A percentile compares a stretch with the other conserved stretches of the same genome.
Evolutionary conservation across 2,888 invertebrate genomes (phyloP).

Genomic region (Lasius fuliginosus): DNA sequence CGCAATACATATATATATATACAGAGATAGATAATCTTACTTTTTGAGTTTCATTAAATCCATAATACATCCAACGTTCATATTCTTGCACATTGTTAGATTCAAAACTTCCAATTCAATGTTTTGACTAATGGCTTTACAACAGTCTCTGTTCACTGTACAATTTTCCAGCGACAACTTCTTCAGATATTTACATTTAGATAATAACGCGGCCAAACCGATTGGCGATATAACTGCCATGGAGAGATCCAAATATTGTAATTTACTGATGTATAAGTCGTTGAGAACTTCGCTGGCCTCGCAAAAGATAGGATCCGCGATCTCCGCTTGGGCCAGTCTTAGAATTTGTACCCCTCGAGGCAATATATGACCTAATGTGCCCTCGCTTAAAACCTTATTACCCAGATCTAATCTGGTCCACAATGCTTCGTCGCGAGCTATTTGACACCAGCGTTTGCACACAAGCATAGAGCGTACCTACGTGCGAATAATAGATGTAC

Average conservation of each 20-base stretch:
- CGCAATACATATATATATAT: not conserved
- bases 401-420: slow-evolving; percentile 95
- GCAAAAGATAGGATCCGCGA: slow-evolving; percentile 88
- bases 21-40: slow-evolving; percentile 85
- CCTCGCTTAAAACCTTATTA: slow-evolving; percentile 89
- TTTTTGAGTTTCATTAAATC: slow-evolving; percentile 87
- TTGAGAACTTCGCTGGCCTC: slow-evolving; percentile 79
- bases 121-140: slow-evolving; percentile 90
- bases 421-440: slow-evolving; percentile 94
- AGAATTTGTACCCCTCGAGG: slow-evolving; percentile 92
- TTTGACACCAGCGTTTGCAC: slow-evolving; percentile 91
- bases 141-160: slow-evolving; percentile 89
- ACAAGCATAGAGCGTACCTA: slow-evolving; percentile 87
- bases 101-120: slow-evolving; percentile 92
- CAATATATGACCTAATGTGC: slow-evolving; percentile 92
- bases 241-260: slow-evolving; percentile 96
- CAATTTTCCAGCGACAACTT: slow-evolving; percentile 96
- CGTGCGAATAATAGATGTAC: slow-evolving; percentile 59
- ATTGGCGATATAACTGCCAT: slow-evolving; percentile 90
- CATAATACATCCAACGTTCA: slow-evolving; percentile 89
- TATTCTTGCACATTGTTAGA: slow-evolving; percentile 93
- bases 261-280: slow-evolving; percentile 87
- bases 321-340: slow-evolving; percentile 93
- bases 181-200: slow-evolving; percentile 90
- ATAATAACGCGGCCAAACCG: slow-evolving; percentile 89